Base-by-base conservation (phyloP, 2,113 vertebrate genomes). In the Hucho hucho region DNA sequence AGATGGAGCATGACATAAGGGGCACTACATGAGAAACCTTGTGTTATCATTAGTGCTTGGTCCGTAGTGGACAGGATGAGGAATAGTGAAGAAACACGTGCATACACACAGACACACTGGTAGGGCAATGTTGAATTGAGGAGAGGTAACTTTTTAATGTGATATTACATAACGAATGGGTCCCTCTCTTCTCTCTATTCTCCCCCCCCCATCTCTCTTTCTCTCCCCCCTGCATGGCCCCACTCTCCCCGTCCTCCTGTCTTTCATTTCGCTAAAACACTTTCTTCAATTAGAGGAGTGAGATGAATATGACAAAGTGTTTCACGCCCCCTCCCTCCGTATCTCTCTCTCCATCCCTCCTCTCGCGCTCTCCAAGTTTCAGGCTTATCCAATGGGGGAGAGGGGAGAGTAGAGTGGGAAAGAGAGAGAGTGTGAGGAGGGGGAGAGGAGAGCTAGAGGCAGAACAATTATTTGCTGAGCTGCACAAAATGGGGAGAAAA, bases 401-500 rank as follows among this genome's bases (percentile, higher is more conserved):
- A 72, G 25, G 56, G 73, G 66, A 63, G 61, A 16, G 25, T 24
- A 63, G 56, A 59, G 73, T 63, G 70, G 11, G 49, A 25, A 25
- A 73, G 83, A 72, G 77, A 58, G 71, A 63, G 68, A 59, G 66
- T 37, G 72, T 64, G 76, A 25, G 56, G 47, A 24, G 76, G 22
- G 75, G 65, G 67, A 66, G 78, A 72, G 79, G 72, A 85, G 64
- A 73, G 81, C 76, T 82, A 80, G 77, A 80, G 80, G 82, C 84
- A 89, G 81, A 89, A 87, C 61, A 13, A 84, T 84, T 88, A 92
- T 91, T 89, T 93, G 92, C 93, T 93, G 92, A 93, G 91, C 88
- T 90, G 80, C 79, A 93, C 93, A 93, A 88, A 92, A 93, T 83
- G 82, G 76, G 80, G 80, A 81, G 80, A 90, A 90, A 92, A 90